Percentiles rank a stretch among this genome's conserved stretches.
Evolutionary conservation across 2,888 invertebrate genomes (phyloP).

Genomic region (Caenorhabditis sp.): DNA sequence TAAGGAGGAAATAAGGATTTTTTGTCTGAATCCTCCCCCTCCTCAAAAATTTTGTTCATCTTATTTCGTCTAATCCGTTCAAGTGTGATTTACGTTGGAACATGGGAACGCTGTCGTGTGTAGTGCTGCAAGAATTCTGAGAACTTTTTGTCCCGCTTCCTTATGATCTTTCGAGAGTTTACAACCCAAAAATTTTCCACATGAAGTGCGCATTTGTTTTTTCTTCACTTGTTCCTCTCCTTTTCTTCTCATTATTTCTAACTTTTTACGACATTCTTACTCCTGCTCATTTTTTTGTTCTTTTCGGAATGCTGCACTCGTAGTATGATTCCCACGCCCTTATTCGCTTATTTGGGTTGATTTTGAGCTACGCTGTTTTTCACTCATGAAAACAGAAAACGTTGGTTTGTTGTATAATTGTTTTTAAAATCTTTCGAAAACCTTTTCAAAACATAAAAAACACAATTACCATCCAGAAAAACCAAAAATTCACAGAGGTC

Average conservation of each 20-base stretch:
- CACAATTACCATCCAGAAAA: background rate
- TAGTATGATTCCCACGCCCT: background rate
- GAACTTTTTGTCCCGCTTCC: slow-evolving; percentile 1
- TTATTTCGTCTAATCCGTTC: slow-evolving; percentile 7
- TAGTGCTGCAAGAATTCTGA: slow-evolving; percentile 7
- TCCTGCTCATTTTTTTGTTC: background rate
- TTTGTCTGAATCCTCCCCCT: slow-evolving; percentile 9
- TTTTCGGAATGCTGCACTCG: slow-evolving; percentile 6
- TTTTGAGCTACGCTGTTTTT: too few relatives aligned
- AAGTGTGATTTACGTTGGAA: slow-evolving; percentile 8
- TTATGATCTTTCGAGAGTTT: slow-evolving; percentile 16
- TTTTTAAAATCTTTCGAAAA: background rate
- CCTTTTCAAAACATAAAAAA: background rate
- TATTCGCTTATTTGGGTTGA: background rate
- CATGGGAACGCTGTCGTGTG: background rate
- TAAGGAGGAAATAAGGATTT: slow-evolving; percentile 26
- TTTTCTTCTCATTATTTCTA: slow-evolving; percentile 22
- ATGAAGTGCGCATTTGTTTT: slow-evolving; percentile 11
- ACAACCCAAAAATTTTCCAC: slow-evolving; percentile 15
- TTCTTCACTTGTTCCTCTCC: slow-evolving; percentile 8
- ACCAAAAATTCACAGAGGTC: background rate
- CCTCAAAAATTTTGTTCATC: slow-evolving; percentile 12
- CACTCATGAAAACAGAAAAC: background rate
- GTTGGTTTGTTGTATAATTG: background rate
- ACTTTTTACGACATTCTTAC: slow-evolving; percentile 27